phyloP scores from a whole-genome alignment of 2,888 invertebrate genomes.

The Neoascia interrupta region DNA sequence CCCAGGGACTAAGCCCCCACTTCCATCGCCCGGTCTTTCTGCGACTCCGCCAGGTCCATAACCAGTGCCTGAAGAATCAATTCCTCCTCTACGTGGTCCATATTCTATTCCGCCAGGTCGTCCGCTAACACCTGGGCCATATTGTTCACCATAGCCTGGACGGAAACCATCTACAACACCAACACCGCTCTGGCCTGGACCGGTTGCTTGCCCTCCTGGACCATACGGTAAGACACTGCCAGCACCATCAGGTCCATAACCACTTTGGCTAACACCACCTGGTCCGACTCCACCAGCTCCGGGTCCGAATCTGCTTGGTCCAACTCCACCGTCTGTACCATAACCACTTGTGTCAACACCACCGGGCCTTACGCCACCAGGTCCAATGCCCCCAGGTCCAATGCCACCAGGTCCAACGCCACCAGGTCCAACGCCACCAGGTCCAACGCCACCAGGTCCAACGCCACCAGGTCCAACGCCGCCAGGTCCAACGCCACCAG shows the following conservation, averaged over 20 bases:
- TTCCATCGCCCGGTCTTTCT: conserved; percentile 5
- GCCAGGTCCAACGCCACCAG: conserved; percentile 73
- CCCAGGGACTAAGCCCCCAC: conserved; percentile 5
- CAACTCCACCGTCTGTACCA: conserved; percentile 11
- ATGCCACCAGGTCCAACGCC: conserved; percentile 31
- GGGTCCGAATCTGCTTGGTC: conserved; percentile 22
- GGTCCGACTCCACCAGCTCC: conserved; percentile 40
- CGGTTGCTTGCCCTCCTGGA: no score
- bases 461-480: conserved; percentile 29
- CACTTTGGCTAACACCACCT: conserved; percentile 2
- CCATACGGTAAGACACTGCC: no score
- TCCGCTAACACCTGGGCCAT: neutral
- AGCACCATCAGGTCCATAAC: conserved; percentile 24
- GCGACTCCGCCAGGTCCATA: conserved; percentile 31
- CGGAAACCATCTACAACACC: no score
- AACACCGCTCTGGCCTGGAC: no score
- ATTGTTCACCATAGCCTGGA: no score
- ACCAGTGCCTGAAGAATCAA: neutral
- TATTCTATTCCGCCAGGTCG: neutral
- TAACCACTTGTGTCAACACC: conserved; percentile 19
- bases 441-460: conserved; percentile 14
- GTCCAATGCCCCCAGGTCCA: conserved; percentile 37
- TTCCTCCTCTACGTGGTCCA: neutral
- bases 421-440: conserved; percentile 48
- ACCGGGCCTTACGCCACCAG: conserved; percentile 42